Percentiles rank a stretch among this genome's conserved stretches.
These are phyloP conservation scores for Coelopa pilipes DNA, from an alignment of 2,888 invertebrate species.

Conservation along the genomic window DNA sequence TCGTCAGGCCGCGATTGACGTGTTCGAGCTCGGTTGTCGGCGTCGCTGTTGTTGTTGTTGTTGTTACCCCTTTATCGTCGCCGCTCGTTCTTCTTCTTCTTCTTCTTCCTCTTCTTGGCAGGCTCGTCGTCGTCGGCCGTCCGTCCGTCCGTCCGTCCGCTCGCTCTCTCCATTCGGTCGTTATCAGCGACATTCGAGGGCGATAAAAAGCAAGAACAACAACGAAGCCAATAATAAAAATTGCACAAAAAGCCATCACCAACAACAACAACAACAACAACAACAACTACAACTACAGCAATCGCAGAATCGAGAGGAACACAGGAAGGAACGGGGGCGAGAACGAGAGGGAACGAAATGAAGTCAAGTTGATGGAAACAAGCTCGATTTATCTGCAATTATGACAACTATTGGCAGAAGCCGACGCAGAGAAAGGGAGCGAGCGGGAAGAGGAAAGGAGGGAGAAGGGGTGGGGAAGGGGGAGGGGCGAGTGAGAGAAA, in stretches of 20 bases:
- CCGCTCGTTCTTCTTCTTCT: too few species aligned
- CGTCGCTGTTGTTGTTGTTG: too few species aligned
- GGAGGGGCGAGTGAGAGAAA: constrained; percentile 5
- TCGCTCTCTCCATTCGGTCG: too few species aligned
- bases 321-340: too few species aligned
- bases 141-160: too few species aligned
- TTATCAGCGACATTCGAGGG: constrained; percentile 44
- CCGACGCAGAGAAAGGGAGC: not conserved
- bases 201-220: constrained; percentile 39
- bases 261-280: constrained; percentile 33
- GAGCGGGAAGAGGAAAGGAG: not conserved
- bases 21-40: too few species aligned
- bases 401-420: constrained; percentile 13
- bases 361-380: constrained; percentile 29
- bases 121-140: too few species aligned
- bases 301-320: too few species aligned
- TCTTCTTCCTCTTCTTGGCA: too few species aligned
- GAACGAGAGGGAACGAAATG: not conserved
- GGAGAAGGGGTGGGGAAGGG: too few species aligned
- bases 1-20: too few species aligned
- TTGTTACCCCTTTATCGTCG: too few species aligned
- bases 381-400: constrained; percentile 4
- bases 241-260: constrained; percentile 7
- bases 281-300: not conserved
- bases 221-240: constrained; percentile 20